Conservation (phyloP, 2,113 vertebrate species). For the Strix aluco region DNA sequence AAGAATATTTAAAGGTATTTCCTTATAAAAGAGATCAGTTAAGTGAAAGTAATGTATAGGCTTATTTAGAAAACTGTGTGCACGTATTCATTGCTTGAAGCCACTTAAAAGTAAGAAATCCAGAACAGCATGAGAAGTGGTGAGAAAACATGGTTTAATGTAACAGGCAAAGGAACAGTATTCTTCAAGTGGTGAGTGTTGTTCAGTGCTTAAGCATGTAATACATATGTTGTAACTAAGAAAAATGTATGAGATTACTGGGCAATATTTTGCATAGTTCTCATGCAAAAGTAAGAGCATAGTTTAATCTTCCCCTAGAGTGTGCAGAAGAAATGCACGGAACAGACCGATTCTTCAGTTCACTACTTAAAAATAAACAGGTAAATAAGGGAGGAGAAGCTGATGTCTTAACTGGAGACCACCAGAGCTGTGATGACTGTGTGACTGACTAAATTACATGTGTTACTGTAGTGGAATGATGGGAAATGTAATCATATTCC, state of each 20-base stretch:
- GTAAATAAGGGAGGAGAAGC: not conserved
- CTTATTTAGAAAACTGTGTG: not conserved
- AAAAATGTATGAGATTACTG: not conserved
- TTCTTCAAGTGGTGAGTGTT: not conserved
- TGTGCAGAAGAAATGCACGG: not conserved
- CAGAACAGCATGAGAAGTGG: not conserved
- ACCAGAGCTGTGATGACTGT: not conserved
- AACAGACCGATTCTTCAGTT: not conserved
- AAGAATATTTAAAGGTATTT: not conserved
- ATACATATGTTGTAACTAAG: not conserved
- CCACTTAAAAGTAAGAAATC: not conserved
- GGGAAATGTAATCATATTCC: not conserved
- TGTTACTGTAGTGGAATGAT: not conserved
- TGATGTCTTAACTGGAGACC: not conserved
- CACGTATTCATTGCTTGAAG: not conserved
- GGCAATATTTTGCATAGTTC: not conserved
- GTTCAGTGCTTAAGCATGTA: not conserved
- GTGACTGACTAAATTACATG: not conserved
- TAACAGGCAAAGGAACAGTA: not conserved
- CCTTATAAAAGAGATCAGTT: not conserved
- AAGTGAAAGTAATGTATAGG: not conserved
- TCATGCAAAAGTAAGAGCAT: not conserved
- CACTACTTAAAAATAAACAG: not conserved
- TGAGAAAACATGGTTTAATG: not conserved
- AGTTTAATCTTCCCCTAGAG: not conserved